Percentiles rank a stretch among this genome's conserved stretches.
phyloP scores from a whole-genome alignment of 2,888 invertebrate species.

The Ectemnius continuus region DNA sequence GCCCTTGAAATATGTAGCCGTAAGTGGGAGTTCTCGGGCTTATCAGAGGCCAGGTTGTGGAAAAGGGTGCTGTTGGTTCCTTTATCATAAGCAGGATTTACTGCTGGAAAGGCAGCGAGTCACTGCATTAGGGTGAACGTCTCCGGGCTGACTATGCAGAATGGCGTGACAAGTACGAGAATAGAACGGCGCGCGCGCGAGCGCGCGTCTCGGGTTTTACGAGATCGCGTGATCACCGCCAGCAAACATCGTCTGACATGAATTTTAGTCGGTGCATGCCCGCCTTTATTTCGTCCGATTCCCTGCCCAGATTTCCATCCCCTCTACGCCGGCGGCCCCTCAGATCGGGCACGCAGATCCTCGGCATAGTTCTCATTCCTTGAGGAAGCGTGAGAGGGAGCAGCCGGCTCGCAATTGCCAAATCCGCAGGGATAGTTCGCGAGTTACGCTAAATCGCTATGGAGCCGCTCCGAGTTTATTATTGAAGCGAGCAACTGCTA shows the following conservation, averaged over 20 bases:
- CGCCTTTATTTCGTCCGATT: slow-evolving; percentile 56
- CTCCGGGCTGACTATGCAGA: slow-evolving; percentile 70
- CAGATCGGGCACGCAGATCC: background rate
- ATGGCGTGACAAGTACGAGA: slow-evolving; percentile 74
- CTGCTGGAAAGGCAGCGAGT: slow-evolving; percentile 56
- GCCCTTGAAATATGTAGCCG: no score
- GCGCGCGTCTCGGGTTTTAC: slow-evolving; percentile 65
- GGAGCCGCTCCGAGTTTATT: no score
- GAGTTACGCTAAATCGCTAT: no score
- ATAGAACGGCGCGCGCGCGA: slow-evolving; percentile 66
- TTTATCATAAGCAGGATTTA: slow-evolving; percentile 61
- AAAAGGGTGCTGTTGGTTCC: background rate
- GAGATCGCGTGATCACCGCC: slow-evolving; percentile 71
- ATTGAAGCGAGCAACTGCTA: no score
- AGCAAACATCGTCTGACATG: slow-evolving; percentile 69
- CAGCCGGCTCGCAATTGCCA: no score
- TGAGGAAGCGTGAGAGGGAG: background rate
- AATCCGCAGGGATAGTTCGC: no score
- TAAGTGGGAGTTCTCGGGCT: no score
- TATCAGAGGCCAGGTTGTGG: no score
- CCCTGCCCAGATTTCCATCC: slow-evolving; percentile 44
- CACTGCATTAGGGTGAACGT: slow-evolving; percentile 69
- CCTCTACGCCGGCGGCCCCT: background rate
- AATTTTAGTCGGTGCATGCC: slow-evolving; percentile 61
- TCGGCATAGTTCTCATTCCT: background rate